Conservation (phyloP, 2,113 vertebrate genomes). For the Naja naja region DNA sequence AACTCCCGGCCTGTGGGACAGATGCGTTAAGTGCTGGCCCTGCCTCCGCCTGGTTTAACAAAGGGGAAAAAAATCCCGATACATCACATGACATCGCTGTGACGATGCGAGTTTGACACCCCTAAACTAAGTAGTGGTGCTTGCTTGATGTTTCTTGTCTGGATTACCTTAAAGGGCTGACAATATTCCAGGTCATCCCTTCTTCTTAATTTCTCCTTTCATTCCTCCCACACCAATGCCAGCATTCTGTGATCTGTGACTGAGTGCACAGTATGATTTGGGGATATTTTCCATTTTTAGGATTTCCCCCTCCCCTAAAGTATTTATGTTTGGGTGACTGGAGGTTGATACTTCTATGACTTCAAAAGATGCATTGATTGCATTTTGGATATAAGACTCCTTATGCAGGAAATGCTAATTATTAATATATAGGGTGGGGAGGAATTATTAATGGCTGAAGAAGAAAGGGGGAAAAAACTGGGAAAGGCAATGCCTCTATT, state of each 20-base stretch:
- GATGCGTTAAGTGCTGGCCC: too few relatives aligned
- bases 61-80: too few relatives aligned
- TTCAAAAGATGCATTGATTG: neutral
- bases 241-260: neutral
- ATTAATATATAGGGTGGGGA: neutral
- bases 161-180: neutral
- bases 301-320: neutral
- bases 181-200: neutral
- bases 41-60: too few relatives aligned
- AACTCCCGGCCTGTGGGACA: too few relatives aligned
- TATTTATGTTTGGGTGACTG: neutral
- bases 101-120: too few relatives aligned
- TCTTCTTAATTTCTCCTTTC: neutral
- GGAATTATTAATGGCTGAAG: neutral
- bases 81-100: too few relatives aligned
- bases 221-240: neutral
- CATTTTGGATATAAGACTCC: neutral
- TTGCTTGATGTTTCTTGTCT: neutral
- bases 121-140: neutral
- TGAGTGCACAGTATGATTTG: neutral
- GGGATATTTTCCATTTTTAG: neutral
- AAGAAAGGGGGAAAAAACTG: slow-evolving; percentile 11
- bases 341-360: neutral
- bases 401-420: neutral
- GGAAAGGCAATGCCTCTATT: slow-evolving; percentile 22